Evolutionary conservation across 1,140 invertebrate species (phyloP).

Genomic region (Caenorhabditis remanei): DNA sequence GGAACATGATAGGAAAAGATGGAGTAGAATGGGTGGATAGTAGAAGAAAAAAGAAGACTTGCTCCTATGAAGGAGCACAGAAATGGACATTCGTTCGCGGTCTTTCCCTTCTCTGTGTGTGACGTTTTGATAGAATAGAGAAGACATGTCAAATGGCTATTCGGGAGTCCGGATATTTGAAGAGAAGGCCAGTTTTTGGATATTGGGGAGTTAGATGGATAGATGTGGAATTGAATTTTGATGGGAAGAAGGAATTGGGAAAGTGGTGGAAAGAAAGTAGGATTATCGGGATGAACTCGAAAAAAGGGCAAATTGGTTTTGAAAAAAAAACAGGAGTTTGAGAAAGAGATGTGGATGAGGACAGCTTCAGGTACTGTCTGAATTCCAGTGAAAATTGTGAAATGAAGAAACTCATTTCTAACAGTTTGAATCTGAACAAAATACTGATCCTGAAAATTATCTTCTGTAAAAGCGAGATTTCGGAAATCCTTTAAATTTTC

Average conservation of each 20-base stretch:
- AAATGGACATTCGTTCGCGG: background rate
- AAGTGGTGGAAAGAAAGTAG: background rate
- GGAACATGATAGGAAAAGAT: constrained; percentile 52
- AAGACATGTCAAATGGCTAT: constrained; percentile 11
- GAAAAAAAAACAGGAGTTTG: no score
- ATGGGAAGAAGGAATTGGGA: background rate
- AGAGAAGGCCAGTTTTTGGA: constrained; percentile 12
- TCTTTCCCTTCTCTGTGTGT: background rate
- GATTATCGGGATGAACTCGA: no score
- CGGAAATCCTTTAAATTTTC: no score
- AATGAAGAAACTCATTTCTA: no score
- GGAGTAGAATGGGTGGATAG: constrained; percentile 9
- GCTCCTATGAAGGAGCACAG: background rate
- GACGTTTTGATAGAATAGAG: constrained; percentile 29
- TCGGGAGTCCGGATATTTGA: background rate
- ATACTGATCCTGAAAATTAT: no score
- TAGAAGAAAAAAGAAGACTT: background rate
- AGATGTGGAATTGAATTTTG: constrained; percentile 2
- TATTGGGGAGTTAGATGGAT: background rate
- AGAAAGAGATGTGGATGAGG: no score
- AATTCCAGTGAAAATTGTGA: no score
- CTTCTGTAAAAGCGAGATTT: no score
- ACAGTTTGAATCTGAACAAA: no score
- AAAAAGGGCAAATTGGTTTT: no score
- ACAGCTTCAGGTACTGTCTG: no score